Evolutionary conservation across 2,113 vertebrate species (phyloP).

Genomic region (Ornithorhynchus anatinus): DNA sequence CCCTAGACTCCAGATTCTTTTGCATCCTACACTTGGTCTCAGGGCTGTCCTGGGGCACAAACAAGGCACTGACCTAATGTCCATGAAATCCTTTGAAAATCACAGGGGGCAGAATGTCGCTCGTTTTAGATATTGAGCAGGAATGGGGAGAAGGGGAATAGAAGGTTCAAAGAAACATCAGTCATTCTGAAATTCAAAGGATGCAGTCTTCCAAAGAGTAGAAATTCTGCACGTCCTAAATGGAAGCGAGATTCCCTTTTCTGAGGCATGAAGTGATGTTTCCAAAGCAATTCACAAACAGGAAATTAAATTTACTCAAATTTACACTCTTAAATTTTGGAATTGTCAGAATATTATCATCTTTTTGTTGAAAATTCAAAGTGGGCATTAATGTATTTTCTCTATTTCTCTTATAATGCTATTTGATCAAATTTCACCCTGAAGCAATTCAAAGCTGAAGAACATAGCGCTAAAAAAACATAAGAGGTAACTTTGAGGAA

Average conservation of each 20-base stretch:
- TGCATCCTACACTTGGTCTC: not conserved
- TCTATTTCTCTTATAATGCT: not conserved
- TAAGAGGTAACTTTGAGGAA: not conserved
- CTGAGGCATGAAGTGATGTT: not conserved
- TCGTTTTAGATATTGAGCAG: not conserved
- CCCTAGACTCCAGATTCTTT: not conserved
- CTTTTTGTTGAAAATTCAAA: too few relatives aligned
- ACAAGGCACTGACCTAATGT: not conserved
- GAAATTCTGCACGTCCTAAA: not conserved
- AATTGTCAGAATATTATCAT: fast-evolving
- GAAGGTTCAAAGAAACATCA: not conserved
- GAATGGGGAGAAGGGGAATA: not conserved
- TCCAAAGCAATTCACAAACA: not conserved
- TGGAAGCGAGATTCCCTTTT: not conserved
- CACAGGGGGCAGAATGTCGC: fast-evolving
- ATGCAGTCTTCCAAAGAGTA: too few relatives aligned
- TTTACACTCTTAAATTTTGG: not conserved
- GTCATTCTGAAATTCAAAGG: not conserved
- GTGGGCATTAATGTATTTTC: not conserved
- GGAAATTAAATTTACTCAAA: not conserved
- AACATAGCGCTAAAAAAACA: slow-evolving; percentile 25
- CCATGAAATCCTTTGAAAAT: fast-evolving
- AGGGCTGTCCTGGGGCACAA: not conserved
- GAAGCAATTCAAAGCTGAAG: too few relatives aligned
- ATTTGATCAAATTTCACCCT: too few relatives aligned